Base-by-base conservation (phyloP, 1,140 invertebrate species). In the Macrotrachela quadricornifera region DNA sequence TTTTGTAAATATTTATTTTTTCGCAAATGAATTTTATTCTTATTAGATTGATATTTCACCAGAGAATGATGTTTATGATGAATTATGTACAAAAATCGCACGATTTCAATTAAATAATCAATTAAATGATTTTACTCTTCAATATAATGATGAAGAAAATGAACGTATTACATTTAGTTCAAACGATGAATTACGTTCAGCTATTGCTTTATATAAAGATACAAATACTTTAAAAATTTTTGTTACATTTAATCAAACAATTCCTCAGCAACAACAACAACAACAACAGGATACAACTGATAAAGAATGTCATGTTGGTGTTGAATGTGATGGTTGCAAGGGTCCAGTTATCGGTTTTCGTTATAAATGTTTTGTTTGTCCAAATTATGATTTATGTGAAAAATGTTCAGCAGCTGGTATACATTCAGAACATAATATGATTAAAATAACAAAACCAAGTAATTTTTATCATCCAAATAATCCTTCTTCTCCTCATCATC, bases 401-500 rank as follows among this genome's bases (percentile, higher is more conserved):
- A 62, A 60, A 1, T 92, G 86, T 62, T 82, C 90, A 64, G 62
- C 66, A 0, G 71, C 73, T 14, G 77, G 78, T 16, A n/a, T 16
- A 13, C 17, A 44, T 13, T 44, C 43, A 16, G 43, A 44, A 16
- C n/a, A 15, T 16, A 16, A 44, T 6, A 16, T 12, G 43, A 18
- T 16, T 44, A 42, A 15, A 42, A 42, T 42, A 42, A 42, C 15
- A 4, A 46, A 46, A 46, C n/a, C 30, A 30, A 10, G 13, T 10
- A 16, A 46, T 46, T 17, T 46, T 16, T 16, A 46, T 21, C 17
- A 16, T 99, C 92, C 17, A 99, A 75, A 70, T 99, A 92, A 64
- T 99, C 92, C 91, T 91, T 99, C 53, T 61, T 61, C 74, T 75
- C 75, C 46, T 81, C 83, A 61, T 80, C 79, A 53, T 61, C 62